phyloP scores from a whole-genome alignment of 2,113 vertebrate species.

The Corydoras maculifer region DNA sequence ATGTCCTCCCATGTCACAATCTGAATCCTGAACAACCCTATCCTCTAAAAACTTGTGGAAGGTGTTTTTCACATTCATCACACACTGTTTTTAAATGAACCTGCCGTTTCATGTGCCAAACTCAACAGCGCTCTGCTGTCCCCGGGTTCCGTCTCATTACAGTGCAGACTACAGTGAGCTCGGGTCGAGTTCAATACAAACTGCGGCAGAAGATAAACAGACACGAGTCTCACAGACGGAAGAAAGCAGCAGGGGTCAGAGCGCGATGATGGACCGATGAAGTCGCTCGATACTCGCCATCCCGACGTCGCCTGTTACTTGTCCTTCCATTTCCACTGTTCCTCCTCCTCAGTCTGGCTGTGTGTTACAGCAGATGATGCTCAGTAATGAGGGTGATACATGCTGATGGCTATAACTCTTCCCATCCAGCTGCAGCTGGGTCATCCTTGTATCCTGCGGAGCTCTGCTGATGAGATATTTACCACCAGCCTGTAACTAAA shows the following conservation, averaged over 20 bases:
- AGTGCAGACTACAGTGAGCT: background rate
- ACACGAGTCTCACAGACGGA: slow-evolving; percentile 22
- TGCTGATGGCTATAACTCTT: slow-evolving; percentile 37
- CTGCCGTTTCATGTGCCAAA: too few species aligned
- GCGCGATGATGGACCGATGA: slow-evolving; percentile 24
- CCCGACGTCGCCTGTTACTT: slow-evolving; percentile 21
- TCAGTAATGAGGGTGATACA: slow-evolving; percentile 29
- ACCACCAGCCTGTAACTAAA: slow-evolving; percentile 16
- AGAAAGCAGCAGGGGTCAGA: slow-evolving; percentile 34
- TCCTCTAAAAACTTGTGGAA: too few species aligned
- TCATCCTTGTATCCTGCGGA: slow-evolving; percentile 33
- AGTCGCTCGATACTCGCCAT: slow-evolving; percentile 36
- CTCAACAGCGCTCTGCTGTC: too few species aligned
- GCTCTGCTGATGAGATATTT: slow-evolving; percentile 27
- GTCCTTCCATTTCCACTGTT: slow-evolving; percentile 3
- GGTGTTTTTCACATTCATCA: too few species aligned
- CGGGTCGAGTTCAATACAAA: background rate
- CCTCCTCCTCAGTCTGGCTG: slow-evolving; percentile 17
- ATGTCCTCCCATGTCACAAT: too few species aligned
- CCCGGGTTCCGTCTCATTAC: too few species aligned
- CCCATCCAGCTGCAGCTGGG: slow-evolving; percentile 20
- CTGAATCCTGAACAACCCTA: too few species aligned
- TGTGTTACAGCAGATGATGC: slow-evolving; percentile 37
- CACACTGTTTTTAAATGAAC: too few species aligned
- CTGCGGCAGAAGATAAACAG: too few species aligned